These are phyloP conservation scores for Pteronotus mesoamericanus DNA, from an alignment of 2,797 vertebrate species.

Conservation along the genomic window DNA sequence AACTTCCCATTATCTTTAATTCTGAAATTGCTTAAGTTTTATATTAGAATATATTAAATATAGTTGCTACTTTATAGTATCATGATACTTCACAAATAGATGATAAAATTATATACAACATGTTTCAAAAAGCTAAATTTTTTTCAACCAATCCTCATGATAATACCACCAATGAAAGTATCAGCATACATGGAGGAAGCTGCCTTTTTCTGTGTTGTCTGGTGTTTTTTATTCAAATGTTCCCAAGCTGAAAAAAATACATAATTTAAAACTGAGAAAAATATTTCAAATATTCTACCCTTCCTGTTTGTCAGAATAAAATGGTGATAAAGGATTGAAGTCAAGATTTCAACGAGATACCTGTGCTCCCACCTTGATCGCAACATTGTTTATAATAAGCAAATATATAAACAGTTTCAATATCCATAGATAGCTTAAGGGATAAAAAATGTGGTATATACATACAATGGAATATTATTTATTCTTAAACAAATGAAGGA, in stretches of 20 bases:
- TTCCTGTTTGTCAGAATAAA: neutral
- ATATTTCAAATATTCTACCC: neutral
- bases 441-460: neutral
- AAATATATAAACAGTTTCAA: neutral
- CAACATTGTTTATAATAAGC: neutral
- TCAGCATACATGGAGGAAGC: neutral
- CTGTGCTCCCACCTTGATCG: neutral
- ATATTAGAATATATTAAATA: neutral
- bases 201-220: neutral
- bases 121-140: neutral
- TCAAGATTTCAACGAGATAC: neutral
- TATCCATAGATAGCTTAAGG: neutral
- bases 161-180: neutral
- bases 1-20: neutral
- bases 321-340: neutral
- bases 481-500: neutral
- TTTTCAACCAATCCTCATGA: neutral
- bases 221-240: neutral
- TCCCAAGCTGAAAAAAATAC: neutral
- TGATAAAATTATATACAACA: neutral
- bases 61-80: neutral
- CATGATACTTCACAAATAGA: neutral
- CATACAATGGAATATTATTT: neutral
- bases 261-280: neutral
- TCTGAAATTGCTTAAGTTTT: neutral